Evolutionary conservation across 2,888 invertebrate genomes (phyloP).

Genomic region (Schizotus pectinicornis): DNA sequence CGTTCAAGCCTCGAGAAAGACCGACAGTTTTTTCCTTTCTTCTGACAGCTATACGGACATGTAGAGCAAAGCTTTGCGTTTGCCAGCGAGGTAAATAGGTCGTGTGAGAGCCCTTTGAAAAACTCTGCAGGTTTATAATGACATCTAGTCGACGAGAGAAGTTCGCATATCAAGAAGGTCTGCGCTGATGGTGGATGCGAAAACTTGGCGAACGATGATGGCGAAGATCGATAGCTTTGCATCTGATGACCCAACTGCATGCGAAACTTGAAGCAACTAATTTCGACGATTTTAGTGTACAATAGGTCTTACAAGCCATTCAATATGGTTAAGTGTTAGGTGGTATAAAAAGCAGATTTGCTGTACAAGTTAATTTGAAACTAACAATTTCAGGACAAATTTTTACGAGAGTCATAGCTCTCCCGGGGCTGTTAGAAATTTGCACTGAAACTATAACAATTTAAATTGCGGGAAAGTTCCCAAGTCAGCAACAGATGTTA

Average conservation of each 20-base stretch:
- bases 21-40: slow-evolving; percentile 6
- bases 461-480: too few relatives aligned
- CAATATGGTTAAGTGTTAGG: too few relatives aligned
- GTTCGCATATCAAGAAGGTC: slow-evolving; percentile 16
- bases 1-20: background rate
- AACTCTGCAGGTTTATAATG: slow-evolving; percentile 24
- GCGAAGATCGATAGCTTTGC: slow-evolving; percentile 18
- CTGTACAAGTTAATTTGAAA: too few relatives aligned
- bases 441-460: too few relatives aligned
- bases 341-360: too few relatives aligned
- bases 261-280: background rate
- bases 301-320: too few relatives aligned
- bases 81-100: slow-evolving; percentile 12
- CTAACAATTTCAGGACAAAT: too few relatives aligned
- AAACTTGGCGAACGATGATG: background rate
- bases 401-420: too few relatives aligned
- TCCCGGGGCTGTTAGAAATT: too few relatives aligned
- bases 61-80: slow-evolving; percentile 13
- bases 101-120: slow-evolving; percentile 12
- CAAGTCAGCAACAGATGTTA: too few relatives aligned
- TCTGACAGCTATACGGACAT: slow-evolving; percentile 7
- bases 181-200: background rate
- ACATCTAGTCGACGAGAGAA: slow-evolving; percentile 13
- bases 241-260: slow-evolving; percentile 21
- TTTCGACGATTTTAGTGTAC: too few relatives aligned